Conservation (phyloP, 2,888 invertebrate genomes). For the Xylocampa areola region DNA sequence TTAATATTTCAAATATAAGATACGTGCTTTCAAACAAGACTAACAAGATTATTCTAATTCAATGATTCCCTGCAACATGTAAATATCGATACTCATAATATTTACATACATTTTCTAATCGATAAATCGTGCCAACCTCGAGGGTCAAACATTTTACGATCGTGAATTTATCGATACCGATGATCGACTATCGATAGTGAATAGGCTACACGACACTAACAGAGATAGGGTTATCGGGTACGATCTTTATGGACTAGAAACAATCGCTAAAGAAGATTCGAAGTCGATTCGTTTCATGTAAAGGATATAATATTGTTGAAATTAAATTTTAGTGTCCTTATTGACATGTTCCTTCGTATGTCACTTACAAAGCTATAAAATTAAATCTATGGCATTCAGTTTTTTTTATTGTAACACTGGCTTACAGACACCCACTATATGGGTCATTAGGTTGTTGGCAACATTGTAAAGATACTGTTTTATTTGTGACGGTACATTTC, state of each 20-base stretch:
- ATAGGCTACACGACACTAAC: constrained; percentile 75
- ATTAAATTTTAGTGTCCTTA: constrained; percentile 77
- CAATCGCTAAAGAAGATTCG: constrained; percentile 74
- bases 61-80: constrained; percentile 67
- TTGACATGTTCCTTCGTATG: constrained; percentile 62
- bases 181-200: constrained; percentile 73
- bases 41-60: constrained; percentile 74
- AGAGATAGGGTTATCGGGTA: constrained; percentile 78
- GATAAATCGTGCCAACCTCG: constrained; percentile 81
- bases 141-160: constrained; percentile 79
- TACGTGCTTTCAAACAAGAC: constrained; percentile 57
- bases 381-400: constrained; percentile 44
- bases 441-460: constrained; percentile 56
- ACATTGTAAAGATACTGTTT: constrained; percentile 44
- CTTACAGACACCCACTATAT: constrained; percentile 54
- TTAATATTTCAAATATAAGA: constrained; percentile 58
- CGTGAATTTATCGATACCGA: constrained; percentile 78
- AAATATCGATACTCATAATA: constrained; percentile 75
- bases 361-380: constrained; percentile 54
- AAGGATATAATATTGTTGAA: constrained; percentile 76
- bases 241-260: constrained; percentile 82
- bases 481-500: constrained; percentile 41
- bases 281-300: constrained; percentile 69
- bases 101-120: constrained; percentile 78
- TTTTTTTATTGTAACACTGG: constrained; percentile 42